These are phyloP conservation scores for Xylocampa areola DNA, from an alignment of 2,888 invertebrate species.

Conservation along the genomic window DNA sequence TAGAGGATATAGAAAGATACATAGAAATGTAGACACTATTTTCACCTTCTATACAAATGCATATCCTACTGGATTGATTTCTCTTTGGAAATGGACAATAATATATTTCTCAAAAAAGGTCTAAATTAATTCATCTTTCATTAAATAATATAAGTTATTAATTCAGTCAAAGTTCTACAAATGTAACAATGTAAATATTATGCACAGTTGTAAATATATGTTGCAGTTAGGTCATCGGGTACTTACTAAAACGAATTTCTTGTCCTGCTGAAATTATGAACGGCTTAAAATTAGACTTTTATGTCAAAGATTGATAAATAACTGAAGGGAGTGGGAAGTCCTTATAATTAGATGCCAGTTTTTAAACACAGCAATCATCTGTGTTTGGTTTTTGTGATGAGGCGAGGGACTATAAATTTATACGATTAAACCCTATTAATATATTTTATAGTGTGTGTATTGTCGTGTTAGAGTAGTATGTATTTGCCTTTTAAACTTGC, in stretches of 20 bases:
- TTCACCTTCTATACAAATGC: constrained; percentile 50
- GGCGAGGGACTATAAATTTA: constrained; percentile 46
- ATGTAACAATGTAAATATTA: constrained; percentile 63
- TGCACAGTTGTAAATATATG: constrained; percentile 63
- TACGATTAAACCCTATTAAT: constrained; percentile 44
- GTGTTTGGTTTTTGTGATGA: constrained; percentile 11
- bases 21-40: constrained; percentile 37
- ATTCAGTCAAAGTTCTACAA: constrained; percentile 36
- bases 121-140: constrained; percentile 48
- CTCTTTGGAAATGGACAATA: constrained; percentile 60
- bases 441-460: constrained; percentile 57
- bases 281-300: constrained; percentile 53
- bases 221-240: constrained; percentile 39
- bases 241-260: constrained; percentile 27
- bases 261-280: constrained; percentile 25
- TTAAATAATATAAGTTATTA: constrained; percentile 12
- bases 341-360: constrained; percentile 25
- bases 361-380: constrained; percentile 5
- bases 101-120: constrained; percentile 47
- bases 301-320: constrained; percentile 33
- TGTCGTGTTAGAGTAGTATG: constrained; percentile 52
- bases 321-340: constrained; percentile 44
- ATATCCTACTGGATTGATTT: constrained; percentile 37
- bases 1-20: constrained; percentile 56
- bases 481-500: constrained; percentile 63